These are phyloP conservation scores for Percopsis omiscomaycus DNA, from an alignment of 2,797 vertebrate genomes.

Conservation along the genomic window DNA sequence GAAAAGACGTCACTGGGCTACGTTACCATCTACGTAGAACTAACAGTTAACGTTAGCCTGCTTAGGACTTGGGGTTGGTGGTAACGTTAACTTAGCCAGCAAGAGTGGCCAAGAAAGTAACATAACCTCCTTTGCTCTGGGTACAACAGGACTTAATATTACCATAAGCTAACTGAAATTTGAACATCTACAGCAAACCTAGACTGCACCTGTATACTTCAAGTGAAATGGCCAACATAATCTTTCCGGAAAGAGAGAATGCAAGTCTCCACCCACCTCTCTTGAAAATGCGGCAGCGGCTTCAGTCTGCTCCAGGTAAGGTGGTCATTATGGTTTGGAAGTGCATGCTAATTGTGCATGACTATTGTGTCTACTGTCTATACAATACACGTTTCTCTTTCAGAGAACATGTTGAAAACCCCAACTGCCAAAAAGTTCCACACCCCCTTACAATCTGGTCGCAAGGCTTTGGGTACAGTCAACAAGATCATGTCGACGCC, in stretches of 20 bases:
- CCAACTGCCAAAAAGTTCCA: slow-evolving; percentile 41
- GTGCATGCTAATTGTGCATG: not conserved
- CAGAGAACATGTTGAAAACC: slow-evolving; percentile 58
- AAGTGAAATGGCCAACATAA: slow-evolving; percentile 60
- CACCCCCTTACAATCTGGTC: slow-evolving; percentile 52
- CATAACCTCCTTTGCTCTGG: too few species aligned
- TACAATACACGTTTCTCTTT: not conserved
- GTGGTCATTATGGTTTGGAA: not conserved
- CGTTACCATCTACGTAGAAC: too few species aligned
- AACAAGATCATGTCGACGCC: slow-evolving; percentile 58
- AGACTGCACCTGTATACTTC: not conserved
- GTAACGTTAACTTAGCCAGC: too few species aligned
- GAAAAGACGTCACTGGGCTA: too few species aligned
- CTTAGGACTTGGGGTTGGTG: too few species aligned
- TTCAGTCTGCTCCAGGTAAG: slow-evolving; percentile 69
- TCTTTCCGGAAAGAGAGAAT: slow-evolving; percentile 64
- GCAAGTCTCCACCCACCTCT: slow-evolving; percentile 36
- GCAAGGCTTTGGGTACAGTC: slow-evolving; percentile 64
- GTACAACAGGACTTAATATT: not conserved
- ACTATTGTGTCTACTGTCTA: not conserved
- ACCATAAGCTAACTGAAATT: not conserved
- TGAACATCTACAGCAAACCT: not conserved
- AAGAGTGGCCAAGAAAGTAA: too few species aligned
- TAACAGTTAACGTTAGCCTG: too few species aligned
- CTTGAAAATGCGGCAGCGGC: slow-evolving; percentile 52